A percentile compares a stretch with the other conserved stretches of the same genome.
Conservation (phyloP, 2,888 invertebrate species). For the Spicauda simplicius region DNA sequence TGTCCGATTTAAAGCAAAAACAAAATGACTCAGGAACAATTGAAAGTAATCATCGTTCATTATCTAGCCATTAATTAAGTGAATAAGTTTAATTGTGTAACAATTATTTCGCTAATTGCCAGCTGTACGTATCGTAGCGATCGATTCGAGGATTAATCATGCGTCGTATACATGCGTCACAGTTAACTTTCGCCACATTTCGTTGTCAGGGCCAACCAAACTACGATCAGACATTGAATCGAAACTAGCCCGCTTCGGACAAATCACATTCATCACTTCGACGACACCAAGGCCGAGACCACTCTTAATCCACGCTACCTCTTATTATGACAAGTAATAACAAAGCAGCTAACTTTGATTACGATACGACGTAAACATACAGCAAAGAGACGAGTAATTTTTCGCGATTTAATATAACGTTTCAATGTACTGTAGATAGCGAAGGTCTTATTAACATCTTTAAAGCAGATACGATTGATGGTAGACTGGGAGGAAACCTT, state of each 20-base stretch:
- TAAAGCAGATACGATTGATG: conserved; percentile 18
- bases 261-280: conserved; percentile 59
- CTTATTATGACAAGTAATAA: conserved; percentile 48
- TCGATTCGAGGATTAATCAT: conserved; percentile 55
- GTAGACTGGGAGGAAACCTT: neutral
- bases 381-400: conserved; percentile 28
- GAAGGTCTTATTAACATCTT: neutral
- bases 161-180: conserved; percentile 54
- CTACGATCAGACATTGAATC: conserved; percentile 56
- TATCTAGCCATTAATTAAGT: neutral
- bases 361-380: conserved; percentile 48
- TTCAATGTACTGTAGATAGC: neutral
- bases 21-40: neutral
- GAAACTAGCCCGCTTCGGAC: conserved; percentile 51
- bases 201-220: conserved; percentile 68
- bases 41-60: neutral
- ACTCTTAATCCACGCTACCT: conserved; percentile 47
- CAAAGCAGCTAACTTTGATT: conserved; percentile 53
- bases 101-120: conserved; percentile 38
- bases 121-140: conserved; percentile 43
- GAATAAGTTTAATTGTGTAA: conserved; percentile 12
- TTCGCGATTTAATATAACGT: neutral
- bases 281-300: conserved; percentile 57
- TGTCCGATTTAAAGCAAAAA: neutral
- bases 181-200: conserved; percentile 76